A percentile compares a stretch with the other conserved stretches of the same genome.
These are phyloP conservation scores for Nematolebias whitei DNA, from an alignment of 2,113 vertebrate genomes.

Conservation along the genomic window DNA sequence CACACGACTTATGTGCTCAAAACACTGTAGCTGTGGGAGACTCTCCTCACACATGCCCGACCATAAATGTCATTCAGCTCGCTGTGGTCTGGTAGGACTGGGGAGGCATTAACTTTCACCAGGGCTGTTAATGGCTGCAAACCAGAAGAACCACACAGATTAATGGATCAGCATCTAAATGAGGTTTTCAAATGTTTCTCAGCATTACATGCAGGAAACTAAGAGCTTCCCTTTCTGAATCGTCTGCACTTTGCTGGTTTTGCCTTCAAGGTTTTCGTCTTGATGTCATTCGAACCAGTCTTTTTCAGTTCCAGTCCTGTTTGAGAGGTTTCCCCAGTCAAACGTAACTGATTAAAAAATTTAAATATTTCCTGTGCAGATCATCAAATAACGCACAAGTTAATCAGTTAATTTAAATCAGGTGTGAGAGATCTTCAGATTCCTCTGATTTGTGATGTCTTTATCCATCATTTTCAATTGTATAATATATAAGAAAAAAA, in stretches of 20 bases:
- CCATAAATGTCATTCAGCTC: conserved; percentile 24
- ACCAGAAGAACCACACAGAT: conserved; percentile 21
- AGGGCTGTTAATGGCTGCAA: conserved; percentile 6
- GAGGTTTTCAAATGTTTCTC: not conserved
- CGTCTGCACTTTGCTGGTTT: not conserved
- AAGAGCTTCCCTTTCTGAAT: no score
- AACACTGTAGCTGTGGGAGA: conserved; percentile 42
- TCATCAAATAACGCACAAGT: no score
- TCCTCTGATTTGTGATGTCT: not conserved
- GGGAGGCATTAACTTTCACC: conserved; percentile 24
- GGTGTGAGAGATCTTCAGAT: not conserved
- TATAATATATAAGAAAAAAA: not conserved
- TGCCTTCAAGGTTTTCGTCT: not conserved
- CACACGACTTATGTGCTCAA: conserved; percentile 48
- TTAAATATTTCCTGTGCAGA: no score
- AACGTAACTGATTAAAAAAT: no score
- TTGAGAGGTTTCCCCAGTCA: no score
- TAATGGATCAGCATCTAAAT: conserved; percentile 1
- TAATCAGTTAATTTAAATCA: no score
- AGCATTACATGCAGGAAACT: no score
- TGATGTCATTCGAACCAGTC: not conserved
- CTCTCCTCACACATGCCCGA: conserved; percentile 36
- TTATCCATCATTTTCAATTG: not conserved
- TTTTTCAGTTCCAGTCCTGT: no score
- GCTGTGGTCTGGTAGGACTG: conserved; percentile 36